These are phyloP conservation scores for Thunnus maccoyii DNA, from an alignment of 2,113 vertebrate species.

Conservation along the genomic window DNA sequence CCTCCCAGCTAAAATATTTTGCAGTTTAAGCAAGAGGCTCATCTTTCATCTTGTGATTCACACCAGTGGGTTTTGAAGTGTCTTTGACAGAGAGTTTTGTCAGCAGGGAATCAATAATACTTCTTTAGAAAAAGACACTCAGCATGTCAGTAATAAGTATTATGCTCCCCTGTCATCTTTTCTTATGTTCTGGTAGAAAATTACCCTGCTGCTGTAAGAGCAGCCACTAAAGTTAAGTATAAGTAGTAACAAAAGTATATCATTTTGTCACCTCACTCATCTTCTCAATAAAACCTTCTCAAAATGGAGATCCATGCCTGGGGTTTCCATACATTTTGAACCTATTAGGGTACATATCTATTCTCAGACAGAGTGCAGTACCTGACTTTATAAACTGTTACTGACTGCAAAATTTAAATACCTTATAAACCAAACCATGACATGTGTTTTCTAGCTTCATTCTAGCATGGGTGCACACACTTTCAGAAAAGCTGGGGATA, in stretches of 20 bases:
- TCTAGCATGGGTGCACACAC: no score
- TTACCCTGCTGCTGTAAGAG: constrained; percentile 49
- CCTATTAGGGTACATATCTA: neutral
- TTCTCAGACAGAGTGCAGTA: neutral
- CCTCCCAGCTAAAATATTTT: constrained; percentile 41
- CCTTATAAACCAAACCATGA: neutral
- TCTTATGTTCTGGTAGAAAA: constrained; percentile 50
- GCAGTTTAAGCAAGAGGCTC: constrained; percentile 41
- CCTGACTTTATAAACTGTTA: constrained; percentile 7
- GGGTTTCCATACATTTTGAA: neutral
- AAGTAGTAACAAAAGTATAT: constrained; percentile 29
- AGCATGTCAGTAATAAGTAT: constrained; percentile 66
- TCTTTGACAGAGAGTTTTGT: constrained; percentile 61
- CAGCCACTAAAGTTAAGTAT: constrained; percentile 11
- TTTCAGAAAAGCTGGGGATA: no score
- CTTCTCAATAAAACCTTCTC: constrained; percentile 10
- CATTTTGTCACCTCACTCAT: constrained; percentile 31
- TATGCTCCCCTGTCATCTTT: constrained; percentile 56
- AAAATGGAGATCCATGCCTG: neutral
- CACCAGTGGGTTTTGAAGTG: constrained; percentile 55
- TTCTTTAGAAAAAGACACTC: constrained; percentile 64
- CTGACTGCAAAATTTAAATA: constrained; percentile 1
- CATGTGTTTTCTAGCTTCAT: no score
- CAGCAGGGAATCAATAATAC: constrained; percentile 71
- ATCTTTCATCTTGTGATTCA: constrained; percentile 60